Evolutionary conservation across 2,113 vertebrate species (phyloP), one percentile per base, ranked within the genome.

Genomic region (Symphodus melops): DNA sequence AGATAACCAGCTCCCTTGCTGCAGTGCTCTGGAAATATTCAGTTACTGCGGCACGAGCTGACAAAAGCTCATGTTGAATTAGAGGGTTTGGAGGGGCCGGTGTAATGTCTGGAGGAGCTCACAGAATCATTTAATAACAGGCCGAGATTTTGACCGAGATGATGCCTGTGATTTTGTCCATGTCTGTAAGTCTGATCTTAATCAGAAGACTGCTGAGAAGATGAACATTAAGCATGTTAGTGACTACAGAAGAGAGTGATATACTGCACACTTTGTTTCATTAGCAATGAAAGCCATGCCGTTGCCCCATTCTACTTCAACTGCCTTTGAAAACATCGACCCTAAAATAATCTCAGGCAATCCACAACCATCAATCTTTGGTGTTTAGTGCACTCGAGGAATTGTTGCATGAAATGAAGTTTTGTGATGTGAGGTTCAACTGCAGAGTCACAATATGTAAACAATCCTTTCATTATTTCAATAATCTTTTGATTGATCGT

Each of bases 21-120:
- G 59, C 17, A 53, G 28, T 68, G 90, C 76, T 87, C 87, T 88
- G 92, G 85, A 91, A 89, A 72, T 84, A 82, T 89, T 93, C 75
- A 84, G 78, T 90, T 85, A 79, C 83, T 63, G 74, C 16, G 20
- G 59, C 56, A 37, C 25, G 39, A 88, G 81, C 72, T 84, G 86
- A 85, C 79, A 91, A 82, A 87, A 80, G 86, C 85, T 84, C 75
- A 89, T 80, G 84, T 59, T 70, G 86, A 88, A 61, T 72, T 71
- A 79, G 70, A 83, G 68, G 58, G 48, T 58, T 44, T 66, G 67
- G 23, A 20, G 9, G 55, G 75, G 58, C 44, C 65, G 46, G 53
- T 75, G 73, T 80, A 28, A 82, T 85, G 85, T 82, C 72, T 70
- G 60, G 14, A 60, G 55, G 70, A 54, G 42, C 1, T 4, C 65